Percentiles rank a stretch among this genome's conserved stretches.
Evolutionary conservation across 2,113 vertebrate genomes (phyloP).

Genomic region (Syrrhaptes paradoxus): DNA sequence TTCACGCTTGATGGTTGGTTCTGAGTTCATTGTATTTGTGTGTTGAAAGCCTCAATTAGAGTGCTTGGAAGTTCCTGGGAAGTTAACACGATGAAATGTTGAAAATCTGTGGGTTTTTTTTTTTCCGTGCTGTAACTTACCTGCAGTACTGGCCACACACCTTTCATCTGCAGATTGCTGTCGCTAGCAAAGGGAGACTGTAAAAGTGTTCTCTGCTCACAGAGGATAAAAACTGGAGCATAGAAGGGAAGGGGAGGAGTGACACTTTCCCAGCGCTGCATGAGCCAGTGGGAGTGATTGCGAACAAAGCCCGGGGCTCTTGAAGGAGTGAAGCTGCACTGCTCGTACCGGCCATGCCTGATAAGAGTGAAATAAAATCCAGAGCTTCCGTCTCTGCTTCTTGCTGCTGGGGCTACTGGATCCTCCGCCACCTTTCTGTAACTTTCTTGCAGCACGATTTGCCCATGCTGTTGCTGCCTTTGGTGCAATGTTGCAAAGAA

Average conservation of each 20-base stretch:
- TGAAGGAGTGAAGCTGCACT: neutral
- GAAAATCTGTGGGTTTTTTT: neutral
- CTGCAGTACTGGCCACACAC: neutral
- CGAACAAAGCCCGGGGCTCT: constrained; percentile 52
- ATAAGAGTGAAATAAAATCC: neutral
- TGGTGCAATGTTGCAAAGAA: neutral
- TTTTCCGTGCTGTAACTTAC: neutral
- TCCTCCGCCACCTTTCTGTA: neutral
- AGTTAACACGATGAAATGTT: neutral
- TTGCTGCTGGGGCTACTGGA: neutral
- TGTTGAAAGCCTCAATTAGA: neutral
- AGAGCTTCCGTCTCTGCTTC: neutral
- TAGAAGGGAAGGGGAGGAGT: constrained; percentile 6
- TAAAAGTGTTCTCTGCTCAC: neutral
- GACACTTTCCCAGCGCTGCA: neutral
- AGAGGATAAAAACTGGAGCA: constrained; percentile 32
- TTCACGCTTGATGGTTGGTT: neutral
- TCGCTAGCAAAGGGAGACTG: neutral
- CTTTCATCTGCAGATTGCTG: neutral
- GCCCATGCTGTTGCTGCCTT: neutral
- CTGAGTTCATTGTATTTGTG: neutral
- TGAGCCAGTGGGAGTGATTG: constrained; percentile 59
- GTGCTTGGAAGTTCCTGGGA: neutral
- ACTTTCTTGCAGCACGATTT: neutral
- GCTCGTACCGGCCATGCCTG: constrained; percentile 6